Conservation (phyloP, 1,140 invertebrate genomes). For the Neotoxoptera formosana region DNA sequence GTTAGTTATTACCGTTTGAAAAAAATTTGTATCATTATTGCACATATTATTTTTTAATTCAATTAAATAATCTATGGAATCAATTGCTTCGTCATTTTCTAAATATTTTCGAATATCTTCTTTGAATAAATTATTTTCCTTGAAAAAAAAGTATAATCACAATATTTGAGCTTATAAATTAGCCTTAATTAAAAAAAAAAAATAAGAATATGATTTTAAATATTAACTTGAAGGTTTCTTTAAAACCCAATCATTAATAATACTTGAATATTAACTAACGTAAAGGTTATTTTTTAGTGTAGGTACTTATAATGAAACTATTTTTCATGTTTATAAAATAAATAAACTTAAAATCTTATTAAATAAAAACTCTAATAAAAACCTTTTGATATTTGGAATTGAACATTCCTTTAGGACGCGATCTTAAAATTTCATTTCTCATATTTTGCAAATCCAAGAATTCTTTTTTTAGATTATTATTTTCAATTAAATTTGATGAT, state of each 20-base stretch:
- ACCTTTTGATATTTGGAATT: constrained; percentile 52
- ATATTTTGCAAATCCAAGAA: constrained; percentile 35
- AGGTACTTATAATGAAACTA: background rate
- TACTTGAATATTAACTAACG: no score
- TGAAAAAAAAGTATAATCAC: background rate
- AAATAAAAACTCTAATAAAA: background rate
- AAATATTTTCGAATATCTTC: constrained; percentile 44
- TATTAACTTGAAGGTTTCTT: no score
- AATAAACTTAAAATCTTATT: background rate
- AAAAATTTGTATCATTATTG: background rate
- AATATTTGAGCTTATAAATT: background rate
- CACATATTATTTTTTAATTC: constrained; percentile 39
- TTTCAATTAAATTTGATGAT: constrained; percentile 31
- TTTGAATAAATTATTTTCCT: constrained; percentile 41
- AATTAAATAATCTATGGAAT: constrained; percentile 45
- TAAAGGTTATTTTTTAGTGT: background rate
- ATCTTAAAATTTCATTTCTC: constrained; percentile 48
- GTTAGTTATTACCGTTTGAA: background rate
- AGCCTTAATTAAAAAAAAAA: background rate
- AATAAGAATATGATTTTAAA: background rate
- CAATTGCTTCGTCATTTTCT: constrained; percentile 52
- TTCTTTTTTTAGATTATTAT: constrained; percentile 41
- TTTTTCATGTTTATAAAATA: background rate
- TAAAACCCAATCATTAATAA: no score
- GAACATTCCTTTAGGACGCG: constrained; percentile 46